A percentile compares a stretch with the other conserved stretches of the same genome.
phyloP scores from a whole-genome alignment of 2,113 vertebrate species.

The Prolemur simus region DNA sequence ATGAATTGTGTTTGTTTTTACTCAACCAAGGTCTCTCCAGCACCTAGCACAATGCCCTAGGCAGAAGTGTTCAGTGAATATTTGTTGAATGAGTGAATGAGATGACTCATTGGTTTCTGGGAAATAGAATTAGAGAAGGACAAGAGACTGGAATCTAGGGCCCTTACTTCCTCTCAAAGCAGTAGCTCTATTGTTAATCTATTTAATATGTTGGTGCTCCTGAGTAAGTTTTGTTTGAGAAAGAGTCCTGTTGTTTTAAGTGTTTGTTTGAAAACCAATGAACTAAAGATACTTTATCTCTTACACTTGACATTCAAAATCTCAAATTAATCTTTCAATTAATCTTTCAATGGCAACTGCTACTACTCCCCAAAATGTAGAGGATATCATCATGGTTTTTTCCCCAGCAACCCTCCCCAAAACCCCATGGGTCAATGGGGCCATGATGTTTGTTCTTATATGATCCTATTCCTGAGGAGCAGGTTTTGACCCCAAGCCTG shows the following conservation, averaged over 20 bases:
- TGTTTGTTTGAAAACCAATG: not conserved
- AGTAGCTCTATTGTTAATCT: not conserved
- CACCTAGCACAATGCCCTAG: not conserved
- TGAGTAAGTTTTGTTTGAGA: not conserved
- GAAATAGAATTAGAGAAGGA: slow-evolving; percentile 6
- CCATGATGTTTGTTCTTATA: not conserved
- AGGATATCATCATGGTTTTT: not conserved
- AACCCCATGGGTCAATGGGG: not conserved
- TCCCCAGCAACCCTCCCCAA: not conserved
- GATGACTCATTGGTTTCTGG: not conserved
- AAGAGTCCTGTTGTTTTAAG: not conserved
- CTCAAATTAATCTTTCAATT: not conserved
- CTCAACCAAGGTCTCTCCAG: not conserved
- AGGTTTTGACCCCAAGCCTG: not conserved
- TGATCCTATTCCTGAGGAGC: not conserved
- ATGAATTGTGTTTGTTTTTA: not conserved
- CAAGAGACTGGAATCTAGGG: not conserved
- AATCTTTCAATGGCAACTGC: not conserved
- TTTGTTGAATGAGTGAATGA: not conserved
- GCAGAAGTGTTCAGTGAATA: not conserved
- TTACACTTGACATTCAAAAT: not conserved
- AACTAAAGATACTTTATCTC: not conserved
- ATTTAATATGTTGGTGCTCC: not conserved
- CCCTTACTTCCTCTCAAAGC: not conserved
- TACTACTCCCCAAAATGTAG: not conserved